phyloP scores from a whole-genome alignment of 2,888 invertebrate species.

The Leptopilina syphax region DNA sequence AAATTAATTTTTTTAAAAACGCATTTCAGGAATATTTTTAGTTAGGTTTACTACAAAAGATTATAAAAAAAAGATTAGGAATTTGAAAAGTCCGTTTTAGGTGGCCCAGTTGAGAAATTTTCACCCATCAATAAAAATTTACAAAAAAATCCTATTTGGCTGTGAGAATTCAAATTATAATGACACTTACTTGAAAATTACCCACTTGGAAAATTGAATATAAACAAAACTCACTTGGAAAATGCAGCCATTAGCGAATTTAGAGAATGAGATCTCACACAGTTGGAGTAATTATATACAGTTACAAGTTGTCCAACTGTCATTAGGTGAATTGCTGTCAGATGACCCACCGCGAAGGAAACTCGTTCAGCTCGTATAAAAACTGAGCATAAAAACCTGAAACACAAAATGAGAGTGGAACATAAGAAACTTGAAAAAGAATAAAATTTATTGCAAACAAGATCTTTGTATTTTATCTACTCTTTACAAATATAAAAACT shows the following conservation, averaged over 20 bases:
- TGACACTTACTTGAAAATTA: too few relatives aligned
- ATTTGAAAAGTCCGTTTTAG: too few relatives aligned
- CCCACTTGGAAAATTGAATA: not conserved
- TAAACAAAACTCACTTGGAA: not conserved
- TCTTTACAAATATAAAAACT: not conserved
- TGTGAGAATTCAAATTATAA: too few relatives aligned
- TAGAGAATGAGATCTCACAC: conserved; percentile 6
- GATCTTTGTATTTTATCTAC: not conserved
- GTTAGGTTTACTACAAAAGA: too few relatives aligned
- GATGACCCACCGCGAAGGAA: conserved; percentile 31
- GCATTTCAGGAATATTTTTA: too few relatives aligned
- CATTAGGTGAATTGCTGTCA: conserved; percentile 21
- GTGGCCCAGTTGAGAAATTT: too few relatives aligned
- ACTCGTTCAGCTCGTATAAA: conserved; percentile 20
- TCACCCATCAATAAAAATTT: too few relatives aligned
- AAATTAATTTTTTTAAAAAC: too few relatives aligned
- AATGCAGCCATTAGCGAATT: not conserved
- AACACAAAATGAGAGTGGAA: not conserved
- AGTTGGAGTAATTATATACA: conserved; percentile 24
- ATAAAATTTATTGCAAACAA: not conserved
- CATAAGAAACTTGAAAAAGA: not conserved
- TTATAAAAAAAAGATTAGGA: too few relatives aligned
- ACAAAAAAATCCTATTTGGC: too few relatives aligned
- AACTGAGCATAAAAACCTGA: conserved; percentile 9
- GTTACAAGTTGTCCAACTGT: conserved; percentile 28